phyloP scores from a whole-genome alignment of 2,797 vertebrate species.

The Heliangelus exortis region DNA sequence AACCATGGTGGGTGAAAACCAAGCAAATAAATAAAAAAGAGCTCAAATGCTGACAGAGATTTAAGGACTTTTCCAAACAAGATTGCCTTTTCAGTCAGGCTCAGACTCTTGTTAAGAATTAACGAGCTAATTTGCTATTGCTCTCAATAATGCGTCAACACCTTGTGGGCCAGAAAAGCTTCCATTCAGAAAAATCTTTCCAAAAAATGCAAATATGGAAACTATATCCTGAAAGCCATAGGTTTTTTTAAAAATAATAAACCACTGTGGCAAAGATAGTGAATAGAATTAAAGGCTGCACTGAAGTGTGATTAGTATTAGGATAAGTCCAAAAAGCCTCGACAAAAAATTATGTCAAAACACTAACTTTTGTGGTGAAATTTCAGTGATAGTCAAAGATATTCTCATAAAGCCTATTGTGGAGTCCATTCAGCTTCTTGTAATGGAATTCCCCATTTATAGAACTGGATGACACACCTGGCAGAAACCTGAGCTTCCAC shows the following conservation, averaged over 20 bases:
- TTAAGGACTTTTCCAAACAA: not conserved
- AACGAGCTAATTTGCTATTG: not conserved
- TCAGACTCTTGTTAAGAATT: not conserved
- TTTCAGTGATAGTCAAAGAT: not conserved
- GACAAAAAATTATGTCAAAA: not conserved
- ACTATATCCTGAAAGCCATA: not conserved
- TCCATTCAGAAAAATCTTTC: slow-evolving; percentile 7
- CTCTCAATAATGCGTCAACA: not conserved
- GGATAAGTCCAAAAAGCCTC: not conserved
- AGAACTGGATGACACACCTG: not conserved
- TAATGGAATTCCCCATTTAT: not conserved
- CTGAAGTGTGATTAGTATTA: not conserved
- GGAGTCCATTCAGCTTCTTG: not conserved
- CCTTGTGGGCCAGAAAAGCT: not conserved
- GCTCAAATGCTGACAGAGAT: not conserved
- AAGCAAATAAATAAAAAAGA: not conserved
- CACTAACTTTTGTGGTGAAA: not conserved
- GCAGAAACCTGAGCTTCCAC: not conserved
- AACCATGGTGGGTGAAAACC: not conserved
- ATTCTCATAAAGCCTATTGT: not conserved
- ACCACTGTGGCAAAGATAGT: not conserved
- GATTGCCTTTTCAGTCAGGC: not conserved
- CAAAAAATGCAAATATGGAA: not conserved
- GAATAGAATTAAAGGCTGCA: not conserved
- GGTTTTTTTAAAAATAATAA: not conserved